Evolutionary conservation across 1,140 invertebrate species (phyloP), one percentile per base, ranked within the genome.

Genomic region (Rhyacophila brunnea): DNA sequence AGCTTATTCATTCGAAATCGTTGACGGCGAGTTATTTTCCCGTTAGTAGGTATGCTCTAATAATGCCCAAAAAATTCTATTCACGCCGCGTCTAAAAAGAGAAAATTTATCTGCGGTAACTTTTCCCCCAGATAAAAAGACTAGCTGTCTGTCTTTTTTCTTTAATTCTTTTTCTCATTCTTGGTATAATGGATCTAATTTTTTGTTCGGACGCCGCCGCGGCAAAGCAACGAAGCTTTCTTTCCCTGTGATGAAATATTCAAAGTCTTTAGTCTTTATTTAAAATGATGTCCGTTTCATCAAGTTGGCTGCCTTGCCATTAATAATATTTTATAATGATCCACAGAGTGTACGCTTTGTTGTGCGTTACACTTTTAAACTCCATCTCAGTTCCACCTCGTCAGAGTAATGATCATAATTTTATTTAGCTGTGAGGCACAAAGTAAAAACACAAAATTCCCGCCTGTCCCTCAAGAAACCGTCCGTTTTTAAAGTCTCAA

Each of bases 261-360:
- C 51, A 36, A 45, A 46, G 58, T 60, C 62, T 52, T 64, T 57
- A 60, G 57, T 64, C 62, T 64, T 64, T 56, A 64, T 64, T 64
- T 60, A 64, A 64, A 64, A 60, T 64, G 62, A 58, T 64, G 53
- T 60, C 58, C 62, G 58, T 64, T 64, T 64, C 62, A 60, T 64
- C 62, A 64, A 56, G 40, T 60, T 35, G 47, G 48, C 48, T 38
- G 55, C 49, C 36, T 15, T 53, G 44, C 54, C 57, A 47, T 56
- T 55, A 34, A 57, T 52, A 53, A 64, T 64, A 58, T 54, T 53
- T 60, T 57, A 52, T 57, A 64, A 60, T 60, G 48, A 52, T 49
- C 48, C 52, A 32, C 19, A 38, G 19, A 20, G 18, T 53, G 45
- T 11, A 34, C 19, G 54, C 54, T 62, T 53, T 54, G 44, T 58